Evolutionary conservation across 2,797 vertebrate genomes (phyloP), one percentile per base, ranked within the genome.

Genomic region (Peromyscus nudipes): DNA sequence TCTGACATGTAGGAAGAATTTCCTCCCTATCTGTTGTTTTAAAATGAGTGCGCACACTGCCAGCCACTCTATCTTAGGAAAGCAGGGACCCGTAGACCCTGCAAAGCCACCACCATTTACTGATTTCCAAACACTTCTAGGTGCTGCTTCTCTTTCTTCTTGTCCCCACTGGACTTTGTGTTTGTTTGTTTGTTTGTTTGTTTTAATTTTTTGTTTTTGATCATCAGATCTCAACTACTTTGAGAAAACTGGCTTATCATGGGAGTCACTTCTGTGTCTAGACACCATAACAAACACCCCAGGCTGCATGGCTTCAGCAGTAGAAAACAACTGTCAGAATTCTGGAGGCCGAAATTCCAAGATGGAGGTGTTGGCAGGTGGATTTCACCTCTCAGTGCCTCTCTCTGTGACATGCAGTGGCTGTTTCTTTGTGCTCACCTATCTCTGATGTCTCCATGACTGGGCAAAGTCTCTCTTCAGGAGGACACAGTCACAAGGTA

Each of bases 1-100:
- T 69, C 81, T 96, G 90, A 90, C 43, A 91, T 10, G 2, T 55
- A 79, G 17, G 76, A 86, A 87, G 80, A 90, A 91, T 90, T 84
- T 89, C 69, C 43, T 94, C 34, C 14, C 14, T 34, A 49, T 86
- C 88, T 84, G 34, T 87, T 88, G 64, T 25, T 76, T n/a, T n/a
- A 46, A 16, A 94, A 73, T 71, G 64, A 89, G 60, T 64, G 55
- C 37, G 49, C 27, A 73, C 2, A 34, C 8, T 31, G n/a, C n/a
- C n/a, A n/a, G 80, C 62, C 12, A 4, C 6, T n/a, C 34, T 25
- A 85, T 52, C 49, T 52, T 40, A 43, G 71, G 23, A 91, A 92
- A 62, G 55, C 71, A 65, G 1, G 9, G 19, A 6, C 37, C 34
- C 17, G 2, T 0, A 17, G 29, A 49, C 31, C 55, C 57, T 23